Percentiles rank a stretch among this genome's conserved stretches.
Conservation (phyloP, 2,888 invertebrate species). For the Furcula furcula region DNA sequence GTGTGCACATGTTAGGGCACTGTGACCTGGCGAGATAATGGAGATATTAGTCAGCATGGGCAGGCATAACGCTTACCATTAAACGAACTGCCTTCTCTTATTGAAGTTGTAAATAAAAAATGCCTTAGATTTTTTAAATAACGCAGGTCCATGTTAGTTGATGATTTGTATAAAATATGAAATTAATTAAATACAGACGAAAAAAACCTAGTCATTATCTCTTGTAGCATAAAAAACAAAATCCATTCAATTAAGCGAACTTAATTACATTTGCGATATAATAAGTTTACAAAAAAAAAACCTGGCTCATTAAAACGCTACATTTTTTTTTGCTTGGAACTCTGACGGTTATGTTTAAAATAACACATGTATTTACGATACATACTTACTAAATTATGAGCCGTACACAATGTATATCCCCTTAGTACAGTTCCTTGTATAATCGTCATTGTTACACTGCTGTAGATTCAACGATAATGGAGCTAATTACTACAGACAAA, state of each 20-base stretch:
- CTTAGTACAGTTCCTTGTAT: conserved; percentile 30
- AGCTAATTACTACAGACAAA: conserved; percentile 62
- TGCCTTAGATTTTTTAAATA: too few species aligned
- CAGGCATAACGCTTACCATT: too few species aligned
- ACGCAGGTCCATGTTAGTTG: too few species aligned
- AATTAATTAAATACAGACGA: too few species aligned
- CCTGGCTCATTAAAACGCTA: conserved; percentile 13
- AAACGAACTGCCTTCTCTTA: too few species aligned
- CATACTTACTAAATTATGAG: neutral
- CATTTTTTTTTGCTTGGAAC: neutral
- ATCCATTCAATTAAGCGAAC: conserved; percentile 17
- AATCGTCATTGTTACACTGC: conserved; percentile 41
- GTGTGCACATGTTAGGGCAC: too few species aligned
- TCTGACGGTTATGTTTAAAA: neutral
- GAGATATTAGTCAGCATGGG: too few species aligned
- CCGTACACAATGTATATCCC: conserved; percentile 9
- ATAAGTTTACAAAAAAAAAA: conserved; percentile 15
- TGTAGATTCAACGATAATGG: conserved; percentile 62
- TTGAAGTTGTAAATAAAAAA: too few species aligned
- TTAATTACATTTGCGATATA: conserved; percentile 9
- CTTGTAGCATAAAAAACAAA: too few species aligned
- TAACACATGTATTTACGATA: neutral
- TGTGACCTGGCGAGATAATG: too few species aligned
- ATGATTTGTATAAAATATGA: too few species aligned
- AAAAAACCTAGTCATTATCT: too few species aligned